These are phyloP conservation scores for Dendrocincla fuliginosa DNA, from an alignment of 2,797 vertebrate genomes.

Conservation along the genomic window DNA sequence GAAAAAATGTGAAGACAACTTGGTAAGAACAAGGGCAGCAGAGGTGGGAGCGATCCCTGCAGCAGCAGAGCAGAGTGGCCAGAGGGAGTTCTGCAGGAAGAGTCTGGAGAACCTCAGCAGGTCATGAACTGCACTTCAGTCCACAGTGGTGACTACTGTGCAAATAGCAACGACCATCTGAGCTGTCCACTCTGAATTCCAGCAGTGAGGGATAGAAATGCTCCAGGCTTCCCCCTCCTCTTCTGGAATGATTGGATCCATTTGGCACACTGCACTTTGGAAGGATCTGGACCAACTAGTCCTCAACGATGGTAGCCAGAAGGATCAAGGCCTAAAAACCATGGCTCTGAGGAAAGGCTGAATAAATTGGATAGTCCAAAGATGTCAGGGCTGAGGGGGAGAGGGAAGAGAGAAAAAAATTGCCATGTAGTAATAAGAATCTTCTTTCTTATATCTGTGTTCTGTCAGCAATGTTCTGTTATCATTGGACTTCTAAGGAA, in stretches of 20 bases:
- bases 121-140: neutral
- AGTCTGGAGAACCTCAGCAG: neutral
- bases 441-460: neutral
- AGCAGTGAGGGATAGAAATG: neutral
- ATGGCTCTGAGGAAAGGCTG: neutral
- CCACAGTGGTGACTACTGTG: neutral
- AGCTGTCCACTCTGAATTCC: neutral
- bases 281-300: neutral
- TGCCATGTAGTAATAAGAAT: neutral
- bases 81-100: neutral
- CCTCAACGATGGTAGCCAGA: neutral
- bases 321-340: neutral
- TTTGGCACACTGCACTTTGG: neutral
- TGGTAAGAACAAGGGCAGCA: neutral
- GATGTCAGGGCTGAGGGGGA: neutral
- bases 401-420: neutral
- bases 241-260: neutral
- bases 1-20: neutral
- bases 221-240: neutral
- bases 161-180: neutral
- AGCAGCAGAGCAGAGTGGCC: neutral
- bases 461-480: constrained; percentile 37
- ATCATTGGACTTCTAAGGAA: constrained; percentile 42
- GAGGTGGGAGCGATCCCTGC: neutral
- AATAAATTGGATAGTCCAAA: neutral